These are phyloP conservation scores for Lamprotornis superbus DNA, from an alignment of 2,113 vertebrate species.

Conservation along the genomic window DNA sequence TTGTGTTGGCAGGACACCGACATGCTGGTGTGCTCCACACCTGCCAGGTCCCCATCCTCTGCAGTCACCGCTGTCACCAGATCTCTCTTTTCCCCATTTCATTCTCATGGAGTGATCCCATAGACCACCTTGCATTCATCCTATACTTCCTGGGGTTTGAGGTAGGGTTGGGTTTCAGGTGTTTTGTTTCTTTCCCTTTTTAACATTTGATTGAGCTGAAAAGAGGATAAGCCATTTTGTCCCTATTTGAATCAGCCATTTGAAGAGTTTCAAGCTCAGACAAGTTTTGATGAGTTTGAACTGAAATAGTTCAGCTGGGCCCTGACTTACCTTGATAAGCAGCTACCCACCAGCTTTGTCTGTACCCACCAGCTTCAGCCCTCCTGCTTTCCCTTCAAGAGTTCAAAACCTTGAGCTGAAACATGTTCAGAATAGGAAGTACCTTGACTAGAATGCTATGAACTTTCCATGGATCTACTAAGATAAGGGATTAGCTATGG, in stretches of 20 bases:
- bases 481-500: not conserved
- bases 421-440: not conserved
- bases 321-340: not conserved
- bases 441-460: not conserved
- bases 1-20: not conserved
- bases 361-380: not conserved
- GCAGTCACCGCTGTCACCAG: not conserved
- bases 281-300: not conserved
- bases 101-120: not conserved
- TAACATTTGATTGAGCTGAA: not conserved
- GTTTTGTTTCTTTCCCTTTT: not conserved
- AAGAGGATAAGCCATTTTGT: not conserved
- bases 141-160: not conserved
- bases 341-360: not conserved
- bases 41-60: fast-evolving
- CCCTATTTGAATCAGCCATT: not conserved
- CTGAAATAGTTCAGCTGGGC: not conserved
- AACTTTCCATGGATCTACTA: not conserved
- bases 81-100: not conserved
- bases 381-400: not conserved
- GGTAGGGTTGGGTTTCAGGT: not conserved
- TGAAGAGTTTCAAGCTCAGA: not conserved
- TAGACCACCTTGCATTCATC: not conserved
- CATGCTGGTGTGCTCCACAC: fast-evolving
- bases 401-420: not conserved